Base-by-base conservation (phyloP, 2,797 vertebrate species). In the Crenichthys baileyi region DNA sequence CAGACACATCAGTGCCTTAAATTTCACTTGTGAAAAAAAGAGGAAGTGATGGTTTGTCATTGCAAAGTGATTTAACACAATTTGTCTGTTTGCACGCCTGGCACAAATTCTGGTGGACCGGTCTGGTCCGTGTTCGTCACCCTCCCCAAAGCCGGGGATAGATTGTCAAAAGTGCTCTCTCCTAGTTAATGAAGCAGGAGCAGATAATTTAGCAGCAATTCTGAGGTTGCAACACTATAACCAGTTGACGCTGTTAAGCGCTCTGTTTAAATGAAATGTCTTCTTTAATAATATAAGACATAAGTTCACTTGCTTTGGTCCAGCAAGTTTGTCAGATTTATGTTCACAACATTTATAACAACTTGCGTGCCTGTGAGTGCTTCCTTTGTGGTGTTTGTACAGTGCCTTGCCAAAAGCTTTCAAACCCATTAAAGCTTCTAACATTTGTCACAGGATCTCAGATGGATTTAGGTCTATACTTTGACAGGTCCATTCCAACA, bases 181-280 rank as follows among this genome's bases (percentile, higher is more conserved):
- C 84, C 89, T 83, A 85, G 86, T 89, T 83, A 75, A 2, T 83
- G 74, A 3, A 70, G 85, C 83, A 72, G 85, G 84, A 78, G 84
- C 85, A 90, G 92, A 88, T 85, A 93, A 83, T 60, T 91, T 94
- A 95, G 95, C 94, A 96, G 95, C 95, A 94, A 90, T 84, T 91
- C 90, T 88, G 90, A 94, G 86, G 88, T 94, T 93, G 87, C 88
- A 72, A 75, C 73, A 90, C 79, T 84, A 81, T 80, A 88, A 92
- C 88, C 88, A 87, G 87, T 55, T 78, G 85, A 91, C 78, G 81
- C 86, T 83, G 83, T 83, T 83, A 87, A 88, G 92, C 88, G 88
- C 85, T 88, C 79, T 90, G 83, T 89, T 85, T 84, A 70, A 83
- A 46, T 83, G 77, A 85, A 82, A 85, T 78, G 83, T 88, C 82